phyloP scores from a whole-genome alignment of 2,797 vertebrate genomes.

The Chelidonichthys spinosus region DNA sequence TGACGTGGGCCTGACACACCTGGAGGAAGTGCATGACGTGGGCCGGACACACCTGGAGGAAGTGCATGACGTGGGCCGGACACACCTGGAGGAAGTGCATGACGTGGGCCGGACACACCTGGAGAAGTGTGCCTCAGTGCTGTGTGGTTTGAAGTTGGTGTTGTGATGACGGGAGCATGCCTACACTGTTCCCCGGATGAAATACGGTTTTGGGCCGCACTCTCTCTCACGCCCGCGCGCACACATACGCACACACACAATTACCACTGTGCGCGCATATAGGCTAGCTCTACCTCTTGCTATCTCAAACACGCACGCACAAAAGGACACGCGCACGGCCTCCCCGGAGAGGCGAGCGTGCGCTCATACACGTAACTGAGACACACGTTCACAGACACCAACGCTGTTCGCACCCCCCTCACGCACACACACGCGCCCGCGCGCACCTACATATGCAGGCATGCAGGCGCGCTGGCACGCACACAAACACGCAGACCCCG shows the following conservation, averaged over 20 bases:
- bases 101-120: background rate
- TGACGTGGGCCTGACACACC: too few species aligned
- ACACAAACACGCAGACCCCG: conserved; percentile 8
- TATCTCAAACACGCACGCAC: conserved; percentile 33
- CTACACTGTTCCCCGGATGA: conserved; percentile 49
- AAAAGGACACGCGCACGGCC: conserved; percentile 32
- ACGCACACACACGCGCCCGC: background rate
- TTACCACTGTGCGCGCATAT: conserved; percentile 16
- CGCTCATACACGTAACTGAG: background rate
- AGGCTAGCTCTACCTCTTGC: conserved; percentile 16
- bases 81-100: background rate
- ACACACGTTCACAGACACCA: background rate
- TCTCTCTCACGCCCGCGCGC: conserved; percentile 13
- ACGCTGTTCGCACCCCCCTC: background rate
- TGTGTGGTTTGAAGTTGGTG: conserved; percentile 23
- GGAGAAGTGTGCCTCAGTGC: background rate
- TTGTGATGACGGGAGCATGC: conserved; percentile 31
- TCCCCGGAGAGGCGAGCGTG: background rate
- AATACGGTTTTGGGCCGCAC: conserved; percentile 47
- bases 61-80: background rate
- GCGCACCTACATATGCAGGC: background rate
- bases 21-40: too few species aligned
- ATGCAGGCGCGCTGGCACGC: conserved; percentile 1
- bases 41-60: too few species aligned
- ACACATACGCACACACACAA: conserved; percentile 18